These are phyloP conservation scores for Choreutis nemorana DNA, from an alignment of 2,888 invertebrate species.

Conservation along the genomic window DNA sequence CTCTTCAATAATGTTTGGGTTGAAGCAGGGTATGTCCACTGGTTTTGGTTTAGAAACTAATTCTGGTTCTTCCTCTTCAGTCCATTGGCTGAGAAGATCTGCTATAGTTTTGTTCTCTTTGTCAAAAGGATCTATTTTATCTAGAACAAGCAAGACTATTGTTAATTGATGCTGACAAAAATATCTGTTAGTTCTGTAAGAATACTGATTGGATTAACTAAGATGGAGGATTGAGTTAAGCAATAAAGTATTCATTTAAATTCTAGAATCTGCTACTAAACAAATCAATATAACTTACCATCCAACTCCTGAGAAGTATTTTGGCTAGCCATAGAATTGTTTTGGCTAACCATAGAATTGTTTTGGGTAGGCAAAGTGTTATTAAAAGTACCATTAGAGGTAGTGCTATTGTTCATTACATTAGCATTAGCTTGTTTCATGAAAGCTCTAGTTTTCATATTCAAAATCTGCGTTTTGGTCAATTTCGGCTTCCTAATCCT, in stretches of 20 bases:
- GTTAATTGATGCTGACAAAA: too few relatives aligned
- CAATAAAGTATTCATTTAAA: background rate
- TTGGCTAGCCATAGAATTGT: slow-evolving; percentile 31
- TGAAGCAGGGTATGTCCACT: slow-evolving; percentile 41
- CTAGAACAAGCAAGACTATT: slow-evolving; percentile 20
- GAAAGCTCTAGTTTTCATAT: slow-evolving; percentile 15
- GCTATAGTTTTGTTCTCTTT: slow-evolving; percentile 52
- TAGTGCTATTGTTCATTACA: slow-evolving; percentile 14
- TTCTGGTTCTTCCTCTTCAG: slow-evolving; percentile 49
- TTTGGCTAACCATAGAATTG: slow-evolving; percentile 3
- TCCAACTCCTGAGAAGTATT: slow-evolving; percentile 38
- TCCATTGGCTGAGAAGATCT: slow-evolving; percentile 54
- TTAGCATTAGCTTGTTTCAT: slow-evolving; percentile 13
- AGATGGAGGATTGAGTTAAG: too few relatives aligned
- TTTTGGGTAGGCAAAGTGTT: slow-evolving; percentile 10
- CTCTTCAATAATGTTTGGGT: slow-evolving; percentile 44
- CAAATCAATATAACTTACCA: slow-evolving; percentile 27
- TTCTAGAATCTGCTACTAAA: background rate
- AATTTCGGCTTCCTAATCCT: slow-evolving; percentile 69
- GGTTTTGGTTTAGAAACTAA: slow-evolving; percentile 19
- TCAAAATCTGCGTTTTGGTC: slow-evolving; percentile 28
- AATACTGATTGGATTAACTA: too few relatives aligned
- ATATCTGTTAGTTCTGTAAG: too few relatives aligned
- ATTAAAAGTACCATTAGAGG: slow-evolving; percentile 14
- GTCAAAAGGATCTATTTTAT: slow-evolving; percentile 47